Conservation (phyloP, 2,888 invertebrate species). For the Tenodera sinensis region DNA sequence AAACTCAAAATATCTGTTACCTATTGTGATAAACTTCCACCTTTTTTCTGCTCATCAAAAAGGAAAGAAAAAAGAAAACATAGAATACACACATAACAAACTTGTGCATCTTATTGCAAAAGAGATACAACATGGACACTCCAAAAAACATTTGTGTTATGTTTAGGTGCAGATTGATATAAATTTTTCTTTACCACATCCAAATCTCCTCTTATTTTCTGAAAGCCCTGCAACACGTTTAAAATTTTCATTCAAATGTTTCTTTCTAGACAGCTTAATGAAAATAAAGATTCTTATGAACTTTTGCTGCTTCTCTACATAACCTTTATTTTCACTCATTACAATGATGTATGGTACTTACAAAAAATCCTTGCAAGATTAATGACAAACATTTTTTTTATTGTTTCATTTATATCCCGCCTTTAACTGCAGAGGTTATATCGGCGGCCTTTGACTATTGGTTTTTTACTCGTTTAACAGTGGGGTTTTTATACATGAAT, state of each 20-base stretch:
- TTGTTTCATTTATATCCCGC: no score
- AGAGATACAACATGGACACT: neutral
- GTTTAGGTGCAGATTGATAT: neutral
- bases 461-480: no score
- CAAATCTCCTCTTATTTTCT: constrained; percentile 49
- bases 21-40: neutral
- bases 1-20: neutral
- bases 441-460: no score
- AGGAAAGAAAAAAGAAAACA: neutral
- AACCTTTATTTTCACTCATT: no score
- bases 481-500: no score
- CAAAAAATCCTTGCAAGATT: no score
- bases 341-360: no score
- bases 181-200: constrained; percentile 47
- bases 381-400: no score
- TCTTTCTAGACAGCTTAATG: no score
- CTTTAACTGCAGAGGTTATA: no score
- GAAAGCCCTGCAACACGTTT: constrained; percentile 48
- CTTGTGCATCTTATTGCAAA: neutral
- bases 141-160: neutral
- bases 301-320: no score
- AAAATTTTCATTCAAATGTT: neutral
- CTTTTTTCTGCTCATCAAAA: neutral
- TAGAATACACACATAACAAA: neutral
- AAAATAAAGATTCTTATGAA: no score